These are phyloP conservation scores for Hepsetus odoe DNA, from an alignment of 2,113 vertebrate genomes.

Conservation along the genomic window DNA sequence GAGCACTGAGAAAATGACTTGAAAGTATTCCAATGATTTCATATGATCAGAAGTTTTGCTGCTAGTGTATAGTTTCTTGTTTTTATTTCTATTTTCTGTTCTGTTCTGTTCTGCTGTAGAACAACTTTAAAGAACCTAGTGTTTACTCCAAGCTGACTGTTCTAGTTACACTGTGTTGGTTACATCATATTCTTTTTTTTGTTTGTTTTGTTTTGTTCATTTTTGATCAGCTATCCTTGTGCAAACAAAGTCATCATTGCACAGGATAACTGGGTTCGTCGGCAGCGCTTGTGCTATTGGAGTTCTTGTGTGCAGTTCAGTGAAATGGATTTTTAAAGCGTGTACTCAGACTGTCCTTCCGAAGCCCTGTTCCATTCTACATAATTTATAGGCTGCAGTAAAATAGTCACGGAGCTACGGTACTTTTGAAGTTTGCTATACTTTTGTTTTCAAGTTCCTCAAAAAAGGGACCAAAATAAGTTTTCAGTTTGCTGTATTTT, in stretches of 20 bases:
- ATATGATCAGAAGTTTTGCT: no score
- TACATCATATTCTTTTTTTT: no score
- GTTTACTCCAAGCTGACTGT: no score
- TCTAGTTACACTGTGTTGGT: no score
- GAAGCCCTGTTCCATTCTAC: conserved; percentile 1
- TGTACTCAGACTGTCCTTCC: not conserved
- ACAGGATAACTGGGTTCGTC: not conserved
- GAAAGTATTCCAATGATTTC: no score
- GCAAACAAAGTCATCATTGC: not conserved
- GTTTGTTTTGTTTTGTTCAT: not conserved
- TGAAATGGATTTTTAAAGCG: not conserved
- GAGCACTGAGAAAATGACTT: no score
- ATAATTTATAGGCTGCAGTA: conserved; percentile 13
- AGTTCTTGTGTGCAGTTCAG: not conserved
- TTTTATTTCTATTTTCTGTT: no score
- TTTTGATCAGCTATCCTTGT: not conserved
- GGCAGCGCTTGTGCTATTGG: not conserved
- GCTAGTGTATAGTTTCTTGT: no score
- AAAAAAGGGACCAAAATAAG: conserved; percentile 4
- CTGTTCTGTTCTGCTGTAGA: no score
- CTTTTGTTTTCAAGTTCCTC: conserved; percentile 4
- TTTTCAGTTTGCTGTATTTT: conserved; percentile 40
- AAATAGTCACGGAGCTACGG: not conserved
- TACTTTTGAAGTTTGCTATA: not conserved
- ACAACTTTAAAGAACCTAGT: no score